phyloP scores from a whole-genome alignment of 2,113 vertebrate species.

The Nycticebus coucang region DNA sequence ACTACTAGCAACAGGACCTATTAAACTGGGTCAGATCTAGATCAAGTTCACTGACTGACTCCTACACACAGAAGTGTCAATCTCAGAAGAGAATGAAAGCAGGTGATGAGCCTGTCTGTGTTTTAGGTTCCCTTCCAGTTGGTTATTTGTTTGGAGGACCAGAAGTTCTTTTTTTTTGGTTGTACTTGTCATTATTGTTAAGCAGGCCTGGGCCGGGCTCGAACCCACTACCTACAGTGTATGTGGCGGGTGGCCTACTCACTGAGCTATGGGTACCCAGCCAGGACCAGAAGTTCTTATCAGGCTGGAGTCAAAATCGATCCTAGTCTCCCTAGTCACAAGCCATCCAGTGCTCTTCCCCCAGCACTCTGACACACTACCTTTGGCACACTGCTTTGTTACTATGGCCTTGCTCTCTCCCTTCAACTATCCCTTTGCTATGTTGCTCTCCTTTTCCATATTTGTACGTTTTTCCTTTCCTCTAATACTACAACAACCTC shows the following conservation, averaged over 20 bases:
- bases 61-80: neutral
- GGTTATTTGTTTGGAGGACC: neutral
- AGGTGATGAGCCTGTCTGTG: neutral
- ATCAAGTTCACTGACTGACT: neutral
- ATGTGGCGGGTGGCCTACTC: no score
- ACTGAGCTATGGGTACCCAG: no score
- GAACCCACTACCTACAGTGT: no score
- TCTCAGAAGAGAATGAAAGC: slow-evolving; percentile 26
- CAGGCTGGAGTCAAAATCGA: neutral
- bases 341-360: neutral
- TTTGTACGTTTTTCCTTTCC: neutral
- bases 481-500: neutral
- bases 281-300: neutral
- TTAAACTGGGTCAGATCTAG: neutral
- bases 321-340: neutral
- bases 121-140: neutral
- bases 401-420: neutral
- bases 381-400: neutral
- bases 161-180: neutral
- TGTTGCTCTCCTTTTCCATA: neutral
- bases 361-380: accelerated
- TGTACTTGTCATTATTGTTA: no score
- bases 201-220: no score
- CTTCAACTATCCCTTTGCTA: neutral
- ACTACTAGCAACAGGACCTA: neutral